Conservation (phyloP, 2,113 vertebrate species). For the Semicossyphus pulcher region DNA sequence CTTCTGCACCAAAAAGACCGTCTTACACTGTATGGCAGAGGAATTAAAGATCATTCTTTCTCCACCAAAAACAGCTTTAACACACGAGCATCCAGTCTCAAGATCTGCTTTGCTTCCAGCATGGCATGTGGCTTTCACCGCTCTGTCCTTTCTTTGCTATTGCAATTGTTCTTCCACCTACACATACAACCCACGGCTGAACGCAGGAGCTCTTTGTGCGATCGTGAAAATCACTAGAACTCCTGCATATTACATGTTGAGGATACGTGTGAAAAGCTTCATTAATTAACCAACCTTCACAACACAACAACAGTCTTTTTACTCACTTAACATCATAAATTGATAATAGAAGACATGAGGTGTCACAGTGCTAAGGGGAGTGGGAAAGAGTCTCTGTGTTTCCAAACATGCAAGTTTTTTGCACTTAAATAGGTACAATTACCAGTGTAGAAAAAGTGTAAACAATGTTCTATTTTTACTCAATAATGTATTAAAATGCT, state of each 20-base stretch:
- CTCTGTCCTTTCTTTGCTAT: not conserved
- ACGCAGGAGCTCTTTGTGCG: conserved; percentile 12
- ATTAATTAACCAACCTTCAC: not conserved
- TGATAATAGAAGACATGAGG: not conserved
- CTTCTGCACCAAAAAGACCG: not conserved
- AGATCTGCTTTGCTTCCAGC: not conserved
- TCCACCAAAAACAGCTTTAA: not conserved
- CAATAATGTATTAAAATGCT: no score
- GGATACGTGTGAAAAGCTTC: not conserved
- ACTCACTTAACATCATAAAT: not conserved
- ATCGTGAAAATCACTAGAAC: not conserved
- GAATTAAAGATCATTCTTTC: not conserved
- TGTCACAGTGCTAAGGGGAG: not conserved
- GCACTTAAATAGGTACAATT: no score
- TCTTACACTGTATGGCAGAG: no score
- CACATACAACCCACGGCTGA: conserved; percentile 10
- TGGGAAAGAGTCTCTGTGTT: not conserved
- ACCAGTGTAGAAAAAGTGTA: no score
- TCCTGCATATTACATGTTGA: not conserved
- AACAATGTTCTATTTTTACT: not conserved
- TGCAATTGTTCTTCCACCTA: conserved; percentile 27
- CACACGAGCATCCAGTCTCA: not conserved
- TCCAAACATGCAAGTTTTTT: not conserved
- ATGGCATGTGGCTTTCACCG: not conserved
- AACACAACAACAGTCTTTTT: not conserved